Evolutionary conservation across 2,113 vertebrate species (phyloP).

Genomic region (Marcusenius ussheri): DNA sequence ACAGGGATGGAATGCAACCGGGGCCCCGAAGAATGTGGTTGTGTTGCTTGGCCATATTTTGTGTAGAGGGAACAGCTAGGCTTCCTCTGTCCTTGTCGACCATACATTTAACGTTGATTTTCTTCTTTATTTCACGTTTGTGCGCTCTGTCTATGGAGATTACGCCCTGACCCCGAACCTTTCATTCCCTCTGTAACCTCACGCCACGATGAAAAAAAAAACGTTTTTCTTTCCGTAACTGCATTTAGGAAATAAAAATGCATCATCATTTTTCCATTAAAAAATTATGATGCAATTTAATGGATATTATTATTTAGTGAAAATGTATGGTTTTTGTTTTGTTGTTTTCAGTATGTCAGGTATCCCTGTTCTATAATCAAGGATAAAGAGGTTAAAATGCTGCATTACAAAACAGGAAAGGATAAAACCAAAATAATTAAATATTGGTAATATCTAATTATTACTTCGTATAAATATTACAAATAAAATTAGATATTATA

Average conservation of each 20-base stretch:
- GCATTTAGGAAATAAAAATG: not conserved
- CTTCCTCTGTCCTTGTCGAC: conserved; percentile 20
- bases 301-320: not conserved
- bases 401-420: not conserved
- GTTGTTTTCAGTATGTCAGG: not conserved
- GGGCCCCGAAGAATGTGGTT: conserved; percentile 5
- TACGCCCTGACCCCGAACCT: conserved; percentile 41
- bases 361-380: not conserved
- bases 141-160: conserved; percentile 29
- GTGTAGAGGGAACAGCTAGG: not conserved
- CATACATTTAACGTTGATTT: conserved; percentile 42
- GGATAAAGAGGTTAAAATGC: not conserved
- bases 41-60: conserved; percentile 32
- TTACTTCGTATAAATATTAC: not conserved
- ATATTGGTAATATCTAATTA: not conserved
- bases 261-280: not conserved
- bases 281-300: not conserved
- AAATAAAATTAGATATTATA: not conserved
- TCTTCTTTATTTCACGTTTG: conserved; percentile 45
- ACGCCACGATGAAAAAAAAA: conserved; percentile 31
- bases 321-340: not conserved
- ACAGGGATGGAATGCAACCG: not conserved
- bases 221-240: not conserved
- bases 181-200: conserved; percentile 39
- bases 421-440: not conserved